Conservation (phyloP, 1,140 invertebrate species). For the Anoplophora glabripennis region DNA sequence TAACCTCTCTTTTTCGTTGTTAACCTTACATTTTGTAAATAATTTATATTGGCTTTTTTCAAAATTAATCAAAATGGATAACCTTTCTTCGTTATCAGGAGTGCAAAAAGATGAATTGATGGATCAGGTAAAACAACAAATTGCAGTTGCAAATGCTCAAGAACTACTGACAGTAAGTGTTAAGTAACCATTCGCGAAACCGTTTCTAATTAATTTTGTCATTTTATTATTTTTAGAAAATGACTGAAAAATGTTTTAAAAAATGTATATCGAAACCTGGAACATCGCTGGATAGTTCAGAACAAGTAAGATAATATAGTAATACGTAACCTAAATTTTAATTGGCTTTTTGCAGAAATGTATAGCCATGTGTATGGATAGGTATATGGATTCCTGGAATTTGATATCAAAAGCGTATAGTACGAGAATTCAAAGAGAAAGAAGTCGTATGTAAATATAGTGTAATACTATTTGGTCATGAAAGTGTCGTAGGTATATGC, state of each 20-base stretch:
- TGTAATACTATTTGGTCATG: no score
- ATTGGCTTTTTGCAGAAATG: conserved; percentile 76
- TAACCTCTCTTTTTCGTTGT: no score
- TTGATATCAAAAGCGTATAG: conserved; percentile 83
- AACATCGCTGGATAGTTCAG: conserved; percentile 82
- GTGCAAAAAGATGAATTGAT: conserved; percentile 87
- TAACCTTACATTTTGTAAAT: no score
- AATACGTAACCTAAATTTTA: neutral
- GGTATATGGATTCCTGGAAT: conserved; percentile 96
- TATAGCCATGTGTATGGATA: conserved; percentile 95
- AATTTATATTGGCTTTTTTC: no score
- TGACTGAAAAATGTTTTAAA: conserved; percentile 96
- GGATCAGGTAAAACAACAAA: conserved; percentile 94
- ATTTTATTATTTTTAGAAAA: conserved; percentile 69
- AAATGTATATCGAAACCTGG: conserved; percentile 92
- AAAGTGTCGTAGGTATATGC: no score
- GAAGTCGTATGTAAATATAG: conserved; percentile 47
- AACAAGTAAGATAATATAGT: conserved; percentile 65
- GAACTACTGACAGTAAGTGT: conserved; percentile 78
- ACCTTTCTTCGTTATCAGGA: conserved; percentile 51
- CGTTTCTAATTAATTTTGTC: conserved; percentile 25
- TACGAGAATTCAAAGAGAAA: conserved; percentile 74
- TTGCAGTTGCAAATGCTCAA: conserved; percentile 91
- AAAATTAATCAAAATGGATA: conserved; percentile 22
- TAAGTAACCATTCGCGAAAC: neutral